Conservation (phyloP, 2,888 invertebrate genomes). For the Tineola bisselliella region DNA sequence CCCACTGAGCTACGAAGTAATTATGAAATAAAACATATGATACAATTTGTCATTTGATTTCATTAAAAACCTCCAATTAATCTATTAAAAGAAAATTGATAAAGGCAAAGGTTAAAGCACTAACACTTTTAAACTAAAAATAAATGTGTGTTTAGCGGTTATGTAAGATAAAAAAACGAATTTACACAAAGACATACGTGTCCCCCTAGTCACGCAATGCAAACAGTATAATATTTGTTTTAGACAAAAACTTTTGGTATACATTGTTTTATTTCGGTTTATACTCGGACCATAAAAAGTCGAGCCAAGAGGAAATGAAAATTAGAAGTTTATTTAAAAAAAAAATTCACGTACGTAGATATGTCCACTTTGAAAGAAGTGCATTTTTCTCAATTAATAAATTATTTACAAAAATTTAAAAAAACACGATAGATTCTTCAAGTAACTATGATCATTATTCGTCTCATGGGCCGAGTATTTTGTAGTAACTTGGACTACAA, state of each 20-base stretch:
- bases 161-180: conserved; percentile 4
- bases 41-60: too few relatives aligned
- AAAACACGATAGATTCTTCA: too few relatives aligned
- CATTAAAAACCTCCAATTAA: neutral
- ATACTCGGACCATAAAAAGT: too few relatives aligned
- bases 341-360: too few relatives aligned
- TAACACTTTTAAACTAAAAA: conserved; percentile 12
- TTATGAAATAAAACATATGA: too few relatives aligned
- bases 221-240: conserved; percentile 11
- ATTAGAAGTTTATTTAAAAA: too few relatives aligned
- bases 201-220: conserved; percentile 3
- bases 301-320: too few relatives aligned
- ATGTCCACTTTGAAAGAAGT: too few relatives aligned
- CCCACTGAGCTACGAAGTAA: too few relatives aligned
- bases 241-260: conserved; percentile 7
- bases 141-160: conserved; percentile 13
- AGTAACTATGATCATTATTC: too few relatives aligned
- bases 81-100: neutral
- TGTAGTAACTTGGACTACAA: neutral
- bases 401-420: too few relatives aligned
- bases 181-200: neutral
- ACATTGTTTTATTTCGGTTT: neutral
- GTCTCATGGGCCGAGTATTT: neutral
- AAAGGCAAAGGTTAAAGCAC: conserved; percentile 12
- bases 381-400: too few relatives aligned